These are phyloP conservation scores for Apostichopus parvimensis DNA, from an alignment of 35 echinoderm and acorn worm genomes.

Conservation along the genomic window DNA sequence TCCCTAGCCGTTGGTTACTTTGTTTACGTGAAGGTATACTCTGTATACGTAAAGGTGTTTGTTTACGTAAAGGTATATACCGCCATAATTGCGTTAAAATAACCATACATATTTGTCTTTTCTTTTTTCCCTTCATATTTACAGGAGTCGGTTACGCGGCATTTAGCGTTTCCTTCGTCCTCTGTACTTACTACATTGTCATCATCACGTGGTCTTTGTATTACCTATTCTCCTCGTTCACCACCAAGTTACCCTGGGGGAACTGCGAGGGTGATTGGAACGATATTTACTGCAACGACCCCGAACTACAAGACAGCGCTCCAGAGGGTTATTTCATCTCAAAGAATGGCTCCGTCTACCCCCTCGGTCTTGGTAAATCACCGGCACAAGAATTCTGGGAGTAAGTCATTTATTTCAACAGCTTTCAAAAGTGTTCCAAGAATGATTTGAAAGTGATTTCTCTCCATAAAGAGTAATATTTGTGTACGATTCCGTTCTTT, in stretches of 20 bases:
- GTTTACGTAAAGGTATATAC: no score
- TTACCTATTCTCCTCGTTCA: slow-evolving; percentile 78
- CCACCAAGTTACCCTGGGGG: slow-evolving; percentile 62
- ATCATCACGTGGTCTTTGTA: slow-evolving; percentile 75
- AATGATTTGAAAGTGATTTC: background rate
- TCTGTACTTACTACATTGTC: slow-evolving; percentile 81
- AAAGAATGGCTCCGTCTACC: slow-evolving; percentile 51
- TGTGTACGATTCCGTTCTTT: background rate
- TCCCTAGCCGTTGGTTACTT: no score
- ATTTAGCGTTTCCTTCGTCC: slow-evolving; percentile 66
- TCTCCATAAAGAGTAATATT: background rate
- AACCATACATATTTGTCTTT: no score
- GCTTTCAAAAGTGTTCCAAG: no score
- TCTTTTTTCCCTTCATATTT: no score
- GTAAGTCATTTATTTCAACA: slow-evolving; percentile 56
- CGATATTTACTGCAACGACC: slow-evolving; percentile 75
- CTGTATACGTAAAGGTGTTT: no score
- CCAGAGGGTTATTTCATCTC: slow-evolving; percentile 54
- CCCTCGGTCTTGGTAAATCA: slow-evolving; percentile 55
- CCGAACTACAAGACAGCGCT: slow-evolving; percentile 52
- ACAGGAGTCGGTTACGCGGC: slow-evolving; percentile 79
- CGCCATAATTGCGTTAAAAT: no score
- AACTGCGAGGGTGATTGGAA: slow-evolving; percentile 74
- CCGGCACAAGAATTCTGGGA: slow-evolving; percentile 89
- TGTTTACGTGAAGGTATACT: no score